Percentiles rank a stretch among this genome's conserved stretches.
These are phyloP conservation scores for Merluccius polli DNA, from an alignment of 2,797 vertebrate species.

Conservation along the genomic window DNA sequence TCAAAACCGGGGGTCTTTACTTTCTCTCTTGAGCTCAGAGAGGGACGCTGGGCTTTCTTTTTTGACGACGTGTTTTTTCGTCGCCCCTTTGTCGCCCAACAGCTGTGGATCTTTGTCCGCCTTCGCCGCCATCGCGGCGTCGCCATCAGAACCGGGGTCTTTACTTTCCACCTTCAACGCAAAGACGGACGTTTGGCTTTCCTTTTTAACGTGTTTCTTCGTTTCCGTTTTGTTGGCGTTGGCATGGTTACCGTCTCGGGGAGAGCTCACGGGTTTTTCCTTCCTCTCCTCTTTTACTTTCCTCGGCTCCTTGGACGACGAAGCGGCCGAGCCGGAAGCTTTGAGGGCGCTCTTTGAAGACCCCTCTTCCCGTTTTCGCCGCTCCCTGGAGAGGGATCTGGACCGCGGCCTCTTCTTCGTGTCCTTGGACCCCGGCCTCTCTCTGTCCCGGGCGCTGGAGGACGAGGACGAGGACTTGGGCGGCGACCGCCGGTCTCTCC, in stretches of 20 bases:
- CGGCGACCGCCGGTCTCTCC: conserved; percentile 63
- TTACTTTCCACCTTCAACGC: conserved; percentile 26
- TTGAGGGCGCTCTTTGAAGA: conserved; percentile 44
- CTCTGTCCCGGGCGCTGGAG: conserved; percentile 59
- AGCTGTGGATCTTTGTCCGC: conserved; percentile 20
- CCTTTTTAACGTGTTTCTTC: conserved; percentile 28
- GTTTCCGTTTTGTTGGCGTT: not conserved
- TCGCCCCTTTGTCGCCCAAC: not conserved
- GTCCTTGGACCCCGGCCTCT: conserved; percentile 51
- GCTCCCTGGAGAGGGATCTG: conserved; percentile 68
- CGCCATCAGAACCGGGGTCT: conserved; percentile 22
- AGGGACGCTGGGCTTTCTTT: not conserved
- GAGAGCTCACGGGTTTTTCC: conserved; percentile 25
- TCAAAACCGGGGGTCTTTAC: conserved; percentile 25
- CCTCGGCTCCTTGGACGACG: conserved; percentile 40
- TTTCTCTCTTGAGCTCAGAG: conserved; percentile 28
- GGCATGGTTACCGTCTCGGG: conserved; percentile 39
- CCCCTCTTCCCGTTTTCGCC: conserved; percentile 41
- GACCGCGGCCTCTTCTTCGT: conserved; percentile 45
- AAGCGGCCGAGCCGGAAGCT: conserved; percentile 15
- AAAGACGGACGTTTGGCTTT: not conserved
- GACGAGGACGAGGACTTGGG: conserved; percentile 38
- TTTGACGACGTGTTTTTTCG: not conserved
- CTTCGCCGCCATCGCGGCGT: conserved; percentile 19
- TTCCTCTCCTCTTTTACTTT: conserved; percentile 43